Evolutionary conservation across 1,140 invertebrate species (phyloP).

Genomic region (Hypsibius dujardini): DNA sequence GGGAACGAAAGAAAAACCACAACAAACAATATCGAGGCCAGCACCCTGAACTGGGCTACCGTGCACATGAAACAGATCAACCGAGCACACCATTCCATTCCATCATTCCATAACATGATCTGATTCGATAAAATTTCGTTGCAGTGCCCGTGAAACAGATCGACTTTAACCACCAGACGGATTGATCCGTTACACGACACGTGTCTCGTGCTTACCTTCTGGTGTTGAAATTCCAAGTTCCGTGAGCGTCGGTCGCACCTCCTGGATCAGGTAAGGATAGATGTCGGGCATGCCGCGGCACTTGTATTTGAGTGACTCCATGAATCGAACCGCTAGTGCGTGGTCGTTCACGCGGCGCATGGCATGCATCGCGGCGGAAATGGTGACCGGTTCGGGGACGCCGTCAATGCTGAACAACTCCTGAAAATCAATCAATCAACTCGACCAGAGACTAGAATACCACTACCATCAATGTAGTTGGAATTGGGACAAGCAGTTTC

Average conservation of each 20-base stretch:
- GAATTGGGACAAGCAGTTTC: constrained; percentile 33
- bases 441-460: too few species aligned
- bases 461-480: too few species aligned
- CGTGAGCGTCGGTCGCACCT: constrained; percentile 72
- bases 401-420: constrained; percentile 63
- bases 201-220: constrained; percentile 36
- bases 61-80: neutral
- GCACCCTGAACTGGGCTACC: neutral
- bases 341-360: constrained; percentile 83
- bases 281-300: constrained; percentile 61
- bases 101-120: too few species aligned
- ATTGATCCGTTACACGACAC: too few species aligned
- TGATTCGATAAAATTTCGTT: too few species aligned
- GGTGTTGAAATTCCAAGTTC: constrained; percentile 83
- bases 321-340: constrained; percentile 69
- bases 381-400: constrained; percentile 81
- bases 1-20: neutral
- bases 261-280: constrained; percentile 77
- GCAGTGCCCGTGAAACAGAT: too few species aligned
- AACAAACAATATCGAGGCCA: neutral
- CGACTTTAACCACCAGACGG: too few species aligned
- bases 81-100: neutral
- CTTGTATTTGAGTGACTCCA: constrained; percentile 74
- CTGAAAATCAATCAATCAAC: neutral
- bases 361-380: constrained; percentile 73